These are phyloP conservation scores for Rafetus swinhoei DNA, from an alignment of 2,113 vertebrate genomes.

Conservation along the genomic window DNA sequence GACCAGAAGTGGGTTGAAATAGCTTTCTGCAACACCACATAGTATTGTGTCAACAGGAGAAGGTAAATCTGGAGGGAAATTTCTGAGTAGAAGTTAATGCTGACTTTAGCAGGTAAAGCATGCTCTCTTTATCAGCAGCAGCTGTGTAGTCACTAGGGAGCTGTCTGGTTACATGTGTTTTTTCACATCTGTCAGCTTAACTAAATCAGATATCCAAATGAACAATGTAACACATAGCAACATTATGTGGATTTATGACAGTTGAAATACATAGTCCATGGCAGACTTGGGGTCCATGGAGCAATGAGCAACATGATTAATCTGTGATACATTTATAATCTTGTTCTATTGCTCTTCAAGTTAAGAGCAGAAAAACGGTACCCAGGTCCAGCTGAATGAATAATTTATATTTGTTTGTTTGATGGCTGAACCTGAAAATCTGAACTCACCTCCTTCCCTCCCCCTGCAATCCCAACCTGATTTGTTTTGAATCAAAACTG, in stretches of 20 bases:
- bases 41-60: constrained; percentile 42
- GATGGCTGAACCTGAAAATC: neutral
- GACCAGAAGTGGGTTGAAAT: neutral
- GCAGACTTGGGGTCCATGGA: constrained; percentile 9
- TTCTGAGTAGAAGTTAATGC: neutral
- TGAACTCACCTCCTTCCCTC: neutral
- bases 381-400: neutral
- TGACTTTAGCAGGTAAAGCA: neutral
- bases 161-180: constrained; percentile 45
- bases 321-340: constrained; percentile 34
- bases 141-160: constrained; percentile 46
- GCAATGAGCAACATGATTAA: constrained; percentile 23
- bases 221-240: constrained; percentile 32
- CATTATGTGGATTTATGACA: constrained; percentile 57
- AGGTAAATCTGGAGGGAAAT: constrained; percentile 45
- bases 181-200: constrained; percentile 58
- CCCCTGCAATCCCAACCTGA: neutral
- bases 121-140: constrained; percentile 50
- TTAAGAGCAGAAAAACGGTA: constrained; percentile 51
- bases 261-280: constrained; percentile 37
- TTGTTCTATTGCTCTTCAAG: constrained; percentile 63
- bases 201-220: constrained; percentile 66
- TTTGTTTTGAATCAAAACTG: neutral
- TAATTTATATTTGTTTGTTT: neutral
- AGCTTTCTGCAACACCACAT: constrained; percentile 18